Conservation (phyloP, 2,113 vertebrate species). For the Tor tambroides region DNA sequence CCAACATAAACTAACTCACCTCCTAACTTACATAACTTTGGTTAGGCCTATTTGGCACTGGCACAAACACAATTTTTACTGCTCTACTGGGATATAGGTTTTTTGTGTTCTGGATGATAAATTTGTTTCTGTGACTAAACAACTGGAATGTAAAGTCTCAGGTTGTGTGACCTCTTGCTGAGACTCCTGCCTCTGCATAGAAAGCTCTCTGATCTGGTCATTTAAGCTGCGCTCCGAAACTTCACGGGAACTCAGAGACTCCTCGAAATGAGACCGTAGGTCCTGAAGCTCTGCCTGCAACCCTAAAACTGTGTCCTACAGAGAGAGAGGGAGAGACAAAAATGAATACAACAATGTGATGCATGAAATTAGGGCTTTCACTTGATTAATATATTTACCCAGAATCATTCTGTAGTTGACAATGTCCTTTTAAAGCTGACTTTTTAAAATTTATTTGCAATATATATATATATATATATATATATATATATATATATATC, state of each 20-base stretch:
- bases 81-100: background rate
- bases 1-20: constrained; percentile 85
- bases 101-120: constrained; percentile 28
- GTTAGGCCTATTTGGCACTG: constrained; percentile 17
- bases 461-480: no score
- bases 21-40: constrained; percentile 37
- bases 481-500: no score
- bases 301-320: constrained; percentile 64
- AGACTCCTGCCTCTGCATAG: constrained; percentile 61
- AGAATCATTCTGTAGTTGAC: background rate
- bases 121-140: constrained; percentile 2
- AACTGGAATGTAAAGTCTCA: constrained; percentile 7
- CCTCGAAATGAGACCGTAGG: constrained; percentile 74
- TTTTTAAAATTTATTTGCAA: no score
- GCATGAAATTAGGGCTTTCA: background rate
- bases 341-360: background rate
- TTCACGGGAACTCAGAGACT: constrained; percentile 70
- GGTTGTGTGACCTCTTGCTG: constrained; percentile 68
- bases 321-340: background rate
- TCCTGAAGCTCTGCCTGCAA: constrained; percentile 66
- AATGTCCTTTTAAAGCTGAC: background rate
- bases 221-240: constrained; percentile 64
- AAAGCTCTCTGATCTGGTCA: constrained; percentile 71
- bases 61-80: constrained; percentile 5
- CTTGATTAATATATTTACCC: background rate